Percentiles rank a stretch among this genome's conserved stretches.
These are phyloP conservation scores for Drosophila algonquin DNA, from an alignment of 2,888 invertebrate species.

Conservation along the genomic window DNA sequence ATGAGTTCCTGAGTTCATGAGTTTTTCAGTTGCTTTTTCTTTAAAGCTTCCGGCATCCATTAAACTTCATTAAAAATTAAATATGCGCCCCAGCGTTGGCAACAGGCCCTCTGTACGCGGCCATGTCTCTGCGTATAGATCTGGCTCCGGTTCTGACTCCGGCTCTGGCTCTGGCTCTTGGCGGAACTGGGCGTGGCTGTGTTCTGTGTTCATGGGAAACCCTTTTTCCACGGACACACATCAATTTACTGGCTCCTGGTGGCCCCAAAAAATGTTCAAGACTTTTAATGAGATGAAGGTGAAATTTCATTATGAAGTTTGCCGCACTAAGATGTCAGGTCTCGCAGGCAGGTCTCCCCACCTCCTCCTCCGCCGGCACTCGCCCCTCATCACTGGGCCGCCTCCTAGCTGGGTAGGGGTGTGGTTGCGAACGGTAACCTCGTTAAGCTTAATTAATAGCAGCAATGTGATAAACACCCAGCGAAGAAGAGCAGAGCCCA, in stretches of 20 bases:
- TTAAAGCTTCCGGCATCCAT: slow-evolving; percentile 82
- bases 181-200: slow-evolving; percentile 33
- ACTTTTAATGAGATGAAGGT: slow-evolving; percentile 83
- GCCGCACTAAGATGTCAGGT: slow-evolving; percentile 53
- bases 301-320: slow-evolving; percentile 82
- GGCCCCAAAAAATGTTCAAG: slow-evolving; percentile 61
- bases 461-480: slow-evolving; percentile 83
- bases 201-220: slow-evolving; percentile 15
- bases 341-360: background rate
- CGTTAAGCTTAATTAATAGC: slow-evolving; percentile 85
- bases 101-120: slow-evolving; percentile 6
- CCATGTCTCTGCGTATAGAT: slow-evolving; percentile 13
- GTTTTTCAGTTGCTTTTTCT: slow-evolving; percentile 28
- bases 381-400: background rate
- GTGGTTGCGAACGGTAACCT: slow-evolving; percentile 83
- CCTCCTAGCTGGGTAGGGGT: slow-evolving; percentile 46
- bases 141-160: slow-evolving; percentile 3
- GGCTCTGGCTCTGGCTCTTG: slow-evolving; percentile 8
- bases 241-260: slow-evolving; percentile 57
- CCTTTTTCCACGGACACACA: slow-evolving; percentile 55
- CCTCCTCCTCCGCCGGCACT: background rate
- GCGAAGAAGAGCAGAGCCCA: slow-evolving; percentile 36
- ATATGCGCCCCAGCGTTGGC: slow-evolving; percentile 71
- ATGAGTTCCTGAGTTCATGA: slow-evolving; percentile 12
- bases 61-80: slow-evolving; percentile 83